Evolutionary conservation across 2,113 vertebrate genomes (phyloP).

Genomic region (Clinocottus analis): DNA sequence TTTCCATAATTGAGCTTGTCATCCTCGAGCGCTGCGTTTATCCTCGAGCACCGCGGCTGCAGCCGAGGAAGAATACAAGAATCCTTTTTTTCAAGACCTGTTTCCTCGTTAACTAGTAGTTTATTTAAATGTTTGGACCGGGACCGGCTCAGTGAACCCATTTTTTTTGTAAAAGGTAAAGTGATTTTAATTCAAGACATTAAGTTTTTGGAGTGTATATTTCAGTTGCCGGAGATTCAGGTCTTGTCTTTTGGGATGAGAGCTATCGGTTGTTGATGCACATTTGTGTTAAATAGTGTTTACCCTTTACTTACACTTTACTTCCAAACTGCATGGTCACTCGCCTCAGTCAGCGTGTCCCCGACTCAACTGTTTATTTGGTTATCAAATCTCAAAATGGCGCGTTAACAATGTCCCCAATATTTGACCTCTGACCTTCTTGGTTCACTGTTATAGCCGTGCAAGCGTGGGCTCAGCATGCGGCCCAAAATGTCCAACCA

Average conservation of each 20-base stretch:
- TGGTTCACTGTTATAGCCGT: background rate
- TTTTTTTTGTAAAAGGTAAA: background rate
- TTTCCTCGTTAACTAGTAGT: background rate
- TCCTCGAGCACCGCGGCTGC: background rate
- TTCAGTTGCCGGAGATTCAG: background rate
- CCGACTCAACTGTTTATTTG: background rate
- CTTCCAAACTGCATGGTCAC: background rate
- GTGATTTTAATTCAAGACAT: background rate
- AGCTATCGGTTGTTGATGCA: background rate
- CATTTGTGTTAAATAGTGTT: background rate
- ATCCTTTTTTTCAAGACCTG: background rate
- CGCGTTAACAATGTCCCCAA: background rate
- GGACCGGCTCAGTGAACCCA: background rate
- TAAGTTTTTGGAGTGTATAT: background rate
- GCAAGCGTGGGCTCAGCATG: background rate
- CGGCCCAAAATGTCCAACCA: background rate
- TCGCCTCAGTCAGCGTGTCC: background rate
- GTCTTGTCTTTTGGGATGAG: background rate
- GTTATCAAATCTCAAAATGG: background rate
- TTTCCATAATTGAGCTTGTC: conserved; percentile 29
- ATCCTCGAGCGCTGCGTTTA: conserved; percentile 19
- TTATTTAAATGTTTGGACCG: background rate
- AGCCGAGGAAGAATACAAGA: conserved; percentile 19
- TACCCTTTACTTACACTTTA: background rate
- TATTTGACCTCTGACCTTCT: background rate